Base-by-base conservation (phyloP, 2,797 vertebrate species). In the Coreius guichenoti region DNA sequence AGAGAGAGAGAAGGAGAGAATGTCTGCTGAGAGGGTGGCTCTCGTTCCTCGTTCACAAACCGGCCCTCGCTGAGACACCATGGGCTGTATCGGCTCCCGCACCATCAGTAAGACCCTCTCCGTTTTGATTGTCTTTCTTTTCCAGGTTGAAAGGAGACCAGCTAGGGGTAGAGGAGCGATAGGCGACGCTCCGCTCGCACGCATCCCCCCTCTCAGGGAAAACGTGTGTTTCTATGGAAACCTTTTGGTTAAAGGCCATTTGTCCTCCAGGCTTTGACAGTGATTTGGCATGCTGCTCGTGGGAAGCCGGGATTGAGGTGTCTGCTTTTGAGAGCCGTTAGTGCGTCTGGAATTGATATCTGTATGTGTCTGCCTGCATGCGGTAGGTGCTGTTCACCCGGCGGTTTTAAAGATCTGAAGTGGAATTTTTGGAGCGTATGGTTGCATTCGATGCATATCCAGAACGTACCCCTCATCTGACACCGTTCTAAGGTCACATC, bases 1-100 rank as follows among this genome's bases (percentile, higher is more conserved):
- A 13, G 72, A 84, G 87, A 73, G 80, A 39, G 43, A 84, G 80
- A 87, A 87, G 86, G 86, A 85, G 83, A 89, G 86, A 81, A 95
- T 94, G 93, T 89, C 90, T 91, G 88, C 91, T 92, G 93, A 89
- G 92, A 91, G 90, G 89, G 93, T 92, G 91, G 92, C 92, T 91
- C 89, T 91, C 51, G 65, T 72, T 91, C 86, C 86, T 92, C 90
- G 89, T 77, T 91, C 91, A 91, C 93, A 91, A 90, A 6, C 83
- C 89, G 89, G 90, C 93, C 93, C 91, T 91, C 90, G 89, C 86
- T 95, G 92, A 94, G 91, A 94, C 92, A 93, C 83, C 94, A 96
- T 96, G 95, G 95, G 95, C 93, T 96, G 95, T 90, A 95, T 96
- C 43, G 94, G 95, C 93, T 96, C 95, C 94, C 92, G 94, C 90